A percentile compares a stretch with the other conserved stretches of the same genome.
Evolutionary conservation across 1,140 invertebrate genomes (phyloP).

Genomic region (Zaprionus ghesquierei): DNA sequence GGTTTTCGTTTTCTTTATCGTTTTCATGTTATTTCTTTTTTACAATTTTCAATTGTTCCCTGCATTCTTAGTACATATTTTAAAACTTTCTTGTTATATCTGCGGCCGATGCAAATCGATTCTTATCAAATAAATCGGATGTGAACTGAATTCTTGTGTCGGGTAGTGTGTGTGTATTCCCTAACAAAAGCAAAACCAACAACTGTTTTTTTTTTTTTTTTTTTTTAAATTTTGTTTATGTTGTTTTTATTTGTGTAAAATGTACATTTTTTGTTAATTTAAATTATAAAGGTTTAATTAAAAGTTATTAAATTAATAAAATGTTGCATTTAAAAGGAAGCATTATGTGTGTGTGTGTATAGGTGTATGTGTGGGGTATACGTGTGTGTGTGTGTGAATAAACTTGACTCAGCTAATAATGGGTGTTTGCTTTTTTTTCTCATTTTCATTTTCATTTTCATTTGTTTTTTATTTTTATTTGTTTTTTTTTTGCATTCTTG

Average conservation of each 20-base stretch:
- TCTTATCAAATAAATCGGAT: conserved; percentile 26
- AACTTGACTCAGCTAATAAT: conserved; percentile 64
- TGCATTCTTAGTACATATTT: conserved; percentile 73
- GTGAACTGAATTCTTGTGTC: background rate
- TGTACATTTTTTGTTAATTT: conserved; percentile 65
- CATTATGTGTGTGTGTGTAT: conserved; percentile 73
- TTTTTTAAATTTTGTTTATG: conserved; percentile 43
- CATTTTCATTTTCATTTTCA: conserved; percentile 12
- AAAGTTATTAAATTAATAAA: conserved; percentile 70
- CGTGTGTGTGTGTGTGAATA: conserved; percentile 40
- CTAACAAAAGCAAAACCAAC: conserved; percentile 35
- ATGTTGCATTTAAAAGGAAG: conserved; percentile 80
- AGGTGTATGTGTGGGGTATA: conserved; percentile 44
- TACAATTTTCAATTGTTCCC: conserved; percentile 81
- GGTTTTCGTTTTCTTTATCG: conserved; percentile 1
- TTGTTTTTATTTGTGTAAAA: conserved; percentile 73
- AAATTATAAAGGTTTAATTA: conserved; percentile 61
- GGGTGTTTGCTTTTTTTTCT: conserved; percentile 28
- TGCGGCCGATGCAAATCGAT: conserved; percentile 36
- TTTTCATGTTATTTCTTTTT: conserved; percentile 46
- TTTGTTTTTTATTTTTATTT: conserved; percentile 12
- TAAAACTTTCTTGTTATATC: conserved; percentile 31
- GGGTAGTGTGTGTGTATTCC: background rate
- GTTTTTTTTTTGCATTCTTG: conserved; percentile 41
- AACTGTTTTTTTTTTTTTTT: conserved; percentile 47